Percentiles rank a stretch among this genome's conserved stretches.
Evolutionary conservation across 1,140 invertebrate species (phyloP).

Genomic region (Agrilus planipennis): DNA sequence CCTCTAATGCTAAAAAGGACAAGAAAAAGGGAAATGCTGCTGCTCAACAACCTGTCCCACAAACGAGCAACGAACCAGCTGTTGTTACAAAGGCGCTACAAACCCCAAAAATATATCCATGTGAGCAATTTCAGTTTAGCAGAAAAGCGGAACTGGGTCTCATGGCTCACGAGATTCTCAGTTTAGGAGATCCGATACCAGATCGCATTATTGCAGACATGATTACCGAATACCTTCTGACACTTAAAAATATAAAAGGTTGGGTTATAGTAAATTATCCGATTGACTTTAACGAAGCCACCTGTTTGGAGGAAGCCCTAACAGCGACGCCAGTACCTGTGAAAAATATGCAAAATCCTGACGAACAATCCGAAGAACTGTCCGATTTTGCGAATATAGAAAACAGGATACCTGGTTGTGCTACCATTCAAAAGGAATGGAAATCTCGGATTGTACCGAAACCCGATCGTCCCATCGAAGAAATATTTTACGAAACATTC

Average conservation of each 20-base stretch:
- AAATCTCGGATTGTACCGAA: conserved; percentile 4
- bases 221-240: conserved; percentile 46
- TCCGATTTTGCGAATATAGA: conserved; percentile 11
- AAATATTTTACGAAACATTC: conserved; percentile 34
- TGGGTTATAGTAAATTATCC: conserved; percentile 53
- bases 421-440: too few relatives aligned
- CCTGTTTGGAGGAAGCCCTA: conserved; percentile 38
- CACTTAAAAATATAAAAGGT: conserved; percentile 36
- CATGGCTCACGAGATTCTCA: conserved; percentile 40
- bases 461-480: conserved; percentile 11
- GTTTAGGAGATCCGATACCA: conserved; percentile 38
- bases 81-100: conserved; percentile 31
- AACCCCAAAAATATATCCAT: conserved; percentile 43
- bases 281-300: conserved; percentile 40
- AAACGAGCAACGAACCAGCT: conserved; percentile 18
- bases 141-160: conserved; percentile 41
- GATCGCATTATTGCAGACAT: conserved; percentile 42
- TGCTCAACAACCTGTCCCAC: conserved; percentile 9
- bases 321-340: conserved; percentile 12
- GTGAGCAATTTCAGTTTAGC: conserved; percentile 40
- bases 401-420: not conserved
- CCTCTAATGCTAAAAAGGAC: too few relatives aligned
- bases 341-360: not conserved
- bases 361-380: conserved; percentile 1
- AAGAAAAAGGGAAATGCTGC: conserved; percentile 10